Evolutionary conservation across 2,113 vertebrate species (phyloP).

Genomic region (Orientallactaga bullata): DNA sequence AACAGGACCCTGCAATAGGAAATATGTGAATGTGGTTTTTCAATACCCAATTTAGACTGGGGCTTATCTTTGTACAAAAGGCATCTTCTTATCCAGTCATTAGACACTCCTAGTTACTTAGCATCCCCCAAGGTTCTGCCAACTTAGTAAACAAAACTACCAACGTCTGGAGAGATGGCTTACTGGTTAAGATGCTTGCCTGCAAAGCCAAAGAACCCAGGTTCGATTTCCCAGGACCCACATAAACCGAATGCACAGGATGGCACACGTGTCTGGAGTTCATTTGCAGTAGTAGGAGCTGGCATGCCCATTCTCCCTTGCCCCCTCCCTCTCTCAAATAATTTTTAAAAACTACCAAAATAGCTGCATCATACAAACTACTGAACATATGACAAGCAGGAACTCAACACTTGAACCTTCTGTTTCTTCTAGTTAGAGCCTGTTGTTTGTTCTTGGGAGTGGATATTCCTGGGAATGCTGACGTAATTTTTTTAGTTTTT

Average conservation of each 20-base stretch:
- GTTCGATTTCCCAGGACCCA: no score
- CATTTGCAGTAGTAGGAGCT: no score
- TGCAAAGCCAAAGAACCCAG: no score
- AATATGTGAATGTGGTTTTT: conserved; percentile 22
- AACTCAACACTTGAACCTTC: background rate
- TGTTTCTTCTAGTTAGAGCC: background rate
- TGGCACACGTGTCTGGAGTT: no score
- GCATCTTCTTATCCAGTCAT: background rate
- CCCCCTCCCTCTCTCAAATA: no score
- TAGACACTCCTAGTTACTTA: background rate
- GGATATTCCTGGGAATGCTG: background rate
- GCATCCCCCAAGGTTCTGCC: background rate
- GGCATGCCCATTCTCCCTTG: no score
- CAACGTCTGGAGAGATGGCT: no score
- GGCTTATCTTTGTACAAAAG: background rate
- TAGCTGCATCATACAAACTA: background rate
- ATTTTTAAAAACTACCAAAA: background rate
- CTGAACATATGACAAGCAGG: background rate
- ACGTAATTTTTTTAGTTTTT: background rate
- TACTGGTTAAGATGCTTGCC: no score
- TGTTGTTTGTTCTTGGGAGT: background rate
- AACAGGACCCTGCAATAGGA: background rate
- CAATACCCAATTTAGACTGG: conserved; percentile 39
- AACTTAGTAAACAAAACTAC: background rate
- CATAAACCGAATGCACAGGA: no score